Percentiles rank a stretch among this genome's conserved stretches.
These are phyloP conservation scores for Oligia latruncula DNA, from an alignment of 2,888 invertebrate genomes.

Conservation along the genomic window DNA sequence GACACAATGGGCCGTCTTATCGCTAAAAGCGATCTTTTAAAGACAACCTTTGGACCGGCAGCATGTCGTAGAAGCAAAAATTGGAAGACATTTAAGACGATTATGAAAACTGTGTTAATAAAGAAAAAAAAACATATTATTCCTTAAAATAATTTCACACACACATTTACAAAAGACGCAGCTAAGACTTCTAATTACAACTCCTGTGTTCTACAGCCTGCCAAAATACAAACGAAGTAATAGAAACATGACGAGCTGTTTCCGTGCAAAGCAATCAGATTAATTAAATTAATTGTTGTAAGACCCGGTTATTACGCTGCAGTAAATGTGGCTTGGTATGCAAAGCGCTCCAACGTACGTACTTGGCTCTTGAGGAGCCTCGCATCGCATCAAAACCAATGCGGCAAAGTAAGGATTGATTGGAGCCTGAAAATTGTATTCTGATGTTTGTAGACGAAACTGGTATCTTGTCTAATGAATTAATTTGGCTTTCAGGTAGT, in stretches of 20 bases:
- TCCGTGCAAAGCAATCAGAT: conserved; percentile 44
- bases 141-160: neutral
- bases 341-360: conserved; percentile 49
- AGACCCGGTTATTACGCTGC: conserved; percentile 48
- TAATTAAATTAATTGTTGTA: conserved; percentile 59
- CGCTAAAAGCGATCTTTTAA: too few species aligned
- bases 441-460: conserved; percentile 30
- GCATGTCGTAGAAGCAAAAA: neutral
- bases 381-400: conserved; percentile 30
- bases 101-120: neutral
- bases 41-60: too few species aligned
- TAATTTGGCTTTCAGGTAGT: conserved; percentile 4
- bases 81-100: neutral
- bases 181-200: neutral
- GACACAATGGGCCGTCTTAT: too few species aligned
- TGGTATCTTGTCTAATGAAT: conserved; percentile 36
- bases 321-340: conserved; percentile 58
- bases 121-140: neutral
- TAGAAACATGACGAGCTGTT: conserved; percentile 49
- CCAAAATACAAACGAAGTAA: conserved; percentile 36
- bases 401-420: conserved; percentile 35
- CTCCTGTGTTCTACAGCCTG: neutral
- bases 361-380: conserved; percentile 29
- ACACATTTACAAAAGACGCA: neutral
- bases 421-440: conserved; percentile 51